A percentile compares a stretch with the other conserved stretches of the same genome.
phyloP scores from a whole-genome alignment of 2,797 vertebrate species.

The Acanthiza pusilla region DNA sequence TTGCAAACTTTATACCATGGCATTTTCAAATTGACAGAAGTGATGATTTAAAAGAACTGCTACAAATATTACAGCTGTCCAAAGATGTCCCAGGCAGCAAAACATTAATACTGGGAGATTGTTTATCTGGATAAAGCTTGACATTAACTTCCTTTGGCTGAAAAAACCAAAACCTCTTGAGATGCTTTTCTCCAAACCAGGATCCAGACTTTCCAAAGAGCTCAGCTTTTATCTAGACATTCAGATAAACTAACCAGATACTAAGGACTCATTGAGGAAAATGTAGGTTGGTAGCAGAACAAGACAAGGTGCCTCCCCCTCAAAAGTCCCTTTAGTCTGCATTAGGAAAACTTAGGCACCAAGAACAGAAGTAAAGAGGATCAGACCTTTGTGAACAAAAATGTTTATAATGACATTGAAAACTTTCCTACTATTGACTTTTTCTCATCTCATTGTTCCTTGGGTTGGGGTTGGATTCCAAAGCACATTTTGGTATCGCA shows the following conservation, averaged over 20 bases:
- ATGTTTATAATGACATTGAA: not conserved
- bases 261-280: not conserved
- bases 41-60: conserved; percentile 44
- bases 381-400: not conserved
- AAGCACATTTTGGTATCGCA: not conserved
- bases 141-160: not conserved
- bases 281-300: not conserved
- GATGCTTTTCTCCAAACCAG: not conserved
- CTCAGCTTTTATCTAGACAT: not conserved
- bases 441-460: not conserved
- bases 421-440: not conserved
- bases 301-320: not conserved
- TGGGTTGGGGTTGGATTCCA: not conserved
- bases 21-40: conserved; percentile 42
- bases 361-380: not conserved
- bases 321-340: not conserved
- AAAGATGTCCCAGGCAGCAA: not conserved
- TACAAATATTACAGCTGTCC: conserved; percentile 43
- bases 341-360: not conserved
- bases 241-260: not conserved
- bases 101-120: not conserved
- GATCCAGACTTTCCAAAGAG: not conserved
- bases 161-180: not conserved
- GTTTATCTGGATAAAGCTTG: not conserved
- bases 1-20: not conserved